Evolutionary conservation across 30 jellyfish, hydroid and myxozoan species (phyloP), one percentile per base, ranked within the genome.

Genomic region (Aurelia sp.): DNA sequence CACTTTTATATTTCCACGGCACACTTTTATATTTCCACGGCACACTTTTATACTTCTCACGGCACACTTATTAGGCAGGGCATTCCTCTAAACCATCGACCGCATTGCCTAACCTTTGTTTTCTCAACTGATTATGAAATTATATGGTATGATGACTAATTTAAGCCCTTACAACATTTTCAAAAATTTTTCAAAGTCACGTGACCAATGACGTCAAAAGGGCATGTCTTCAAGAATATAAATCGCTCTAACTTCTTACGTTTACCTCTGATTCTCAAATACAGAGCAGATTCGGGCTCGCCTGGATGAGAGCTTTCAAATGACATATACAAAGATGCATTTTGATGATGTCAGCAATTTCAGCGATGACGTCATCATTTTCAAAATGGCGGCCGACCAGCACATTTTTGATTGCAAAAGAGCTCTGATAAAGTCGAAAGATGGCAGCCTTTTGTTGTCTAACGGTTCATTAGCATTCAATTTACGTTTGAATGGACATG

Each of bases 21-120:
- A n/a, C n/a, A n/a, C n/a, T n/a, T n/a, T n/a, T n/a, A n/a, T n/a
- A n/a, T n/a, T n/a, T n/a, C n/a, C n/a, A n/a, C n/a, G n/a, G n/a
- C n/a, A n/a, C n/a, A n/a, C n/a, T n/a, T n/a, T n/a, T n/a, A n/a
- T n/a, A n/a, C n/a, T n/a, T n/a, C n/a, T n/a, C n/a, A n/a, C n/a
- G n/a, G n/a, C n/a, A n/a, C n/a, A n/a, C n/a, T n/a, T n/a, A n/a
- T n/a, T 60, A 60, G 70, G 30, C 70, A 60, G 70, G 70, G 30
- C 9, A 22, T 60, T 60, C 12, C 10, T 60, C 81, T 70, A 12
- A 70, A 33, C 81, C 63, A 70, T 70, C 81, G 63, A 38, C 68
- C 63, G 20, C 81, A 20, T 70, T 70, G 81, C 81, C 81, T 70
- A 70, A 33, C 81, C 65, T 33, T 38, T 70, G 78, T 47, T 70